Conservation (phyloP, 2,888 invertebrate genomes). For the Elgonia sp. region DNA sequence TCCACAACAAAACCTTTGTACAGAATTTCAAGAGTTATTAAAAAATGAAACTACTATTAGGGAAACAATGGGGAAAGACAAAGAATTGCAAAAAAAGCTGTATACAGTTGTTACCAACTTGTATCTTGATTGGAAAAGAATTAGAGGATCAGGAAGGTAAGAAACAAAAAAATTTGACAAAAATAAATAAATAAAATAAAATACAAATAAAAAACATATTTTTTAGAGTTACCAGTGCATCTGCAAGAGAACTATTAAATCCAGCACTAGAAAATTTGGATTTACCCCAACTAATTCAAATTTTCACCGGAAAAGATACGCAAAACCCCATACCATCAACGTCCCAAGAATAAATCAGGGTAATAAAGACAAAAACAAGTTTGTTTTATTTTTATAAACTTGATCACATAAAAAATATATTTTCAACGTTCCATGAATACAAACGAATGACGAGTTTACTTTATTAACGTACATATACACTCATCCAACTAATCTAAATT, state of each 20-base stretch:
- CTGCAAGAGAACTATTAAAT: conserved; percentile 82
- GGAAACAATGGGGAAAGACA: conserved; percentile 80
- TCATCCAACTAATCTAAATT: conserved; percentile 74
- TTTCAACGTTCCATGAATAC: conserved; percentile 84
- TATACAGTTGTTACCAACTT: conserved; percentile 83
- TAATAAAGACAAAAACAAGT: conserved; percentile 70
- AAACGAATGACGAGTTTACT: conserved; percentile 79
- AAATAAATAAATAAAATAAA: background rate
- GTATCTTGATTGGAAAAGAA: conserved; percentile 86
- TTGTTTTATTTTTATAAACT: conserved; percentile 82
- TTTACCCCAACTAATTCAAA: conserved; percentile 81
- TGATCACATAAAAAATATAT: conserved; percentile 86
- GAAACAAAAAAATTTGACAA: background rate
- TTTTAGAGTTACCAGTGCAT: conserved; percentile 83
- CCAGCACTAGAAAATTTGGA: conserved; percentile 83
- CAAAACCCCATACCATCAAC: conserved; percentile 66
- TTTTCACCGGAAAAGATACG: conserved; percentile 80
- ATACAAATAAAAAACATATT: background rate
- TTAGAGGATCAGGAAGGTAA: conserved; percentile 84
- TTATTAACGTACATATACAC: conserved; percentile 80
- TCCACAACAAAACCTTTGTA: conserved; percentile 82
- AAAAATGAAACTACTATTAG: conserved; percentile 81
- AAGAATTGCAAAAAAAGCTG: conserved; percentile 82
- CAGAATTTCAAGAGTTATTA: conserved; percentile 83
- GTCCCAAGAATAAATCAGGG: conserved; percentile 51